These are phyloP conservation scores for Ormyrus nitidulus DNA, from an alignment of 2,888 invertebrate genomes.

Conservation along the genomic window DNA sequence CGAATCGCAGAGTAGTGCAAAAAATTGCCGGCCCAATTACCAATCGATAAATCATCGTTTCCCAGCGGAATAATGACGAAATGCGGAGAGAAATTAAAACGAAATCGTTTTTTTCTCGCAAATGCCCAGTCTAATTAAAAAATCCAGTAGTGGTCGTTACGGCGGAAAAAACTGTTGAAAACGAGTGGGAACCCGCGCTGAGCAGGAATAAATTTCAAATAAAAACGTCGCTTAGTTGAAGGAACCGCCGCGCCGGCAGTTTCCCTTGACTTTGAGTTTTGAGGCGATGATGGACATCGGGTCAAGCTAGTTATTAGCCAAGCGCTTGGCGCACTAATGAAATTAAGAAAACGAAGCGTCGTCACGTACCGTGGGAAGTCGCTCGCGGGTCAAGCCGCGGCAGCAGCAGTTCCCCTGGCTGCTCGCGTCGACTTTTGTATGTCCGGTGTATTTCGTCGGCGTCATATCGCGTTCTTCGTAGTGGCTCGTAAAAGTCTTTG, in stretches of 20 bases:
- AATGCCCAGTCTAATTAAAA: too few species aligned
- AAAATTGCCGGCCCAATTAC: too few species aligned
- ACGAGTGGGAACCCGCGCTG: too few species aligned
- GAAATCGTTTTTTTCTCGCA: too few species aligned
- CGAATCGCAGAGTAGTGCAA: too few species aligned
- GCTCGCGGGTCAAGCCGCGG: constrained; percentile 66
- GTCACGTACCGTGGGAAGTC: constrained; percentile 70
- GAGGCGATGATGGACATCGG: constrained; percentile 37
- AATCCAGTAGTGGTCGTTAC: too few species aligned
- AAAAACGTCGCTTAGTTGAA: constrained; percentile 3
- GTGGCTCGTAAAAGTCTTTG: constrained; percentile 68
- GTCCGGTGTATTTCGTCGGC: constrained; percentile 52
- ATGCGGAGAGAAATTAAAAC: too few species aligned
- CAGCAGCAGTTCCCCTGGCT: constrained; percentile 43
- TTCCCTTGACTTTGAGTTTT: constrained; percentile 42
- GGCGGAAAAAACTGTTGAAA: too few species aligned
- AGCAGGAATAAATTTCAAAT: neutral
- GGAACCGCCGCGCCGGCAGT: neutral
- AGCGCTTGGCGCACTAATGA: constrained; percentile 35
- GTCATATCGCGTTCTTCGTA: constrained; percentile 57
- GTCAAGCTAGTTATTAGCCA: constrained; percentile 36
- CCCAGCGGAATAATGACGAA: too few species aligned
- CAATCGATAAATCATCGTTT: too few species aligned
- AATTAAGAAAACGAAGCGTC: constrained; percentile 50
- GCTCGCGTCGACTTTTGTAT: constrained; percentile 57